Evolutionary conservation across 2,113 vertebrate genomes (phyloP).

Genomic region (Cacatua alba): DNA sequence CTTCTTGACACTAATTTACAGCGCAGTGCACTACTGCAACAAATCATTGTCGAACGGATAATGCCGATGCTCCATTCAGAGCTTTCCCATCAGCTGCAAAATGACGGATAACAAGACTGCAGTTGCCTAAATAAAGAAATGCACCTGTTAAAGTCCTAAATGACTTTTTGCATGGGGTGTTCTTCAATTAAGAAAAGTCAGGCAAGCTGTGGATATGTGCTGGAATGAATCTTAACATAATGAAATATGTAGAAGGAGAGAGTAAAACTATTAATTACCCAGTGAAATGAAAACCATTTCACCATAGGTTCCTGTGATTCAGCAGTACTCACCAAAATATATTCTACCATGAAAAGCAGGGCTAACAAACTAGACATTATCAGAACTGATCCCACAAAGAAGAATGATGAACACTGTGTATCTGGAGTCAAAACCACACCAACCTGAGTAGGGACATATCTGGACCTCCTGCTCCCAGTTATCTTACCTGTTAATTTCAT

Average conservation of each 20-base stretch:
- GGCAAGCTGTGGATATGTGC: background rate
- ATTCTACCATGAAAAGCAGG: background rate
- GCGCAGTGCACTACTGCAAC: background rate
- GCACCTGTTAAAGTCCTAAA: constrained; percentile 9
- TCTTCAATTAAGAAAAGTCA: background rate
- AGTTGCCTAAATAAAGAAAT: constrained; percentile 67
- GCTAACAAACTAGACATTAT: background rate
- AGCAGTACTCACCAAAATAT: constrained; percentile 1
- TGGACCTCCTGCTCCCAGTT: background rate
- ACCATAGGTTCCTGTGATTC: background rate
- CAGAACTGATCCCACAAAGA: background rate
- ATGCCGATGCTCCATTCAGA: constrained; percentile 50
- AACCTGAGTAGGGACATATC: background rate
- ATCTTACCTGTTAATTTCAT: background rate
- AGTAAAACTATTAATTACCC: background rate
- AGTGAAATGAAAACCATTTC: constrained; percentile 3
- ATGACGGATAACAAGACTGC: constrained; percentile 47
- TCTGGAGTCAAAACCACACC: background rate
- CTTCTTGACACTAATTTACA: constrained; percentile 76
- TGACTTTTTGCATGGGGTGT: constrained; percentile 11
- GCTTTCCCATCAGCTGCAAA: constrained; percentile 56
- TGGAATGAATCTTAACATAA: background rate
- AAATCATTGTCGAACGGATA: constrained; percentile 70
- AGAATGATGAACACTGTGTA: background rate
- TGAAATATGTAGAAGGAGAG: background rate